These are phyloP conservation scores for Sphenodon punctatus DNA, from an alignment of 2,797 vertebrate genomes.

Conservation along the genomic window DNA sequence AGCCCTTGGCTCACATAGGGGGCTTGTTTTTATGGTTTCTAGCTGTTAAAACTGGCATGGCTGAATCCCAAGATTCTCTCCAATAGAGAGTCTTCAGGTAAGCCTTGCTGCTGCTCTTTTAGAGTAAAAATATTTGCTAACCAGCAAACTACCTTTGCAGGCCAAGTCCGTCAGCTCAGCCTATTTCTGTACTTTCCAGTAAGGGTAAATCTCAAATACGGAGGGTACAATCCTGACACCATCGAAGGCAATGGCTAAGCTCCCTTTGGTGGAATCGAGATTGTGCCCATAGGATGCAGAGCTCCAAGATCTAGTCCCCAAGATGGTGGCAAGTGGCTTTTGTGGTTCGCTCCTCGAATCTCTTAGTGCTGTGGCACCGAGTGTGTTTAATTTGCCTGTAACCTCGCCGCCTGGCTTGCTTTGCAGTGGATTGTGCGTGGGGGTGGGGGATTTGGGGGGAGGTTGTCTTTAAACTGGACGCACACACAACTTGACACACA, in stretches of 20 bases:
- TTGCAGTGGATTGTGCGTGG: neutral
- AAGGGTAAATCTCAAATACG: too few relatives aligned
- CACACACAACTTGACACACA: neutral
- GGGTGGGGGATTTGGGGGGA: neutral
- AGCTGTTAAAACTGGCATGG: accelerated
- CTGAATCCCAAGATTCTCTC: accelerated
- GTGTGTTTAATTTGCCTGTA: neutral
- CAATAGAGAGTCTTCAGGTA: accelerated
- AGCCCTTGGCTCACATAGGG: accelerated
- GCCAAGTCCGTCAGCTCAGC: too few relatives aligned
- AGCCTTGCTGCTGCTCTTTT: neutral
- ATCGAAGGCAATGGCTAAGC: too few relatives aligned
- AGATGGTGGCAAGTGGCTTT: neutral
- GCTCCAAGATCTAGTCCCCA: accelerated
- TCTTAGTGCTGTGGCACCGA: neutral
- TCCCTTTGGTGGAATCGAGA: too few relatives aligned
- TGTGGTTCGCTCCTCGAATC: neutral
- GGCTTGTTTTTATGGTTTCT: accelerated
- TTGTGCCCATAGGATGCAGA: too few relatives aligned
- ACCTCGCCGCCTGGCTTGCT: too few relatives aligned
- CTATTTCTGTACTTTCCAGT: too few relatives aligned
- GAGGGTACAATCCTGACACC: too few relatives aligned
- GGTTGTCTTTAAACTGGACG: accelerated
- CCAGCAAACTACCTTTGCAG: too few relatives aligned
- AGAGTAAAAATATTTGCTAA: accelerated